These are phyloP conservation scores for Odontothrips loti DNA, from an alignment of 2,888 invertebrate species.

Conservation along the genomic window DNA sequence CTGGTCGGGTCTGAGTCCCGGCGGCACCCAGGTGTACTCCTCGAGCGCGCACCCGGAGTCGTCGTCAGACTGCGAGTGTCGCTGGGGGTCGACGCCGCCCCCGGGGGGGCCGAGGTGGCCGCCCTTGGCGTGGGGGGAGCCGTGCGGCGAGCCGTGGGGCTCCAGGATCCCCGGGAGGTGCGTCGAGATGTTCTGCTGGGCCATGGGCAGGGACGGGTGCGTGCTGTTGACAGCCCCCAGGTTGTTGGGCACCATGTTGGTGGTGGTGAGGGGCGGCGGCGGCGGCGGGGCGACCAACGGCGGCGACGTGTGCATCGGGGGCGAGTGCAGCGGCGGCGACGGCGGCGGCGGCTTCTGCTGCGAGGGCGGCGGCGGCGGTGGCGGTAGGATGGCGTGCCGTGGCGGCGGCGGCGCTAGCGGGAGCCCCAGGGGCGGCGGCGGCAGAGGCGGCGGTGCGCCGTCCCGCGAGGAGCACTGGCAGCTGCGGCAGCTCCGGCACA, in stretches of 20 bases:
- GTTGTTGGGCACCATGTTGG: slow-evolving; percentile 27
- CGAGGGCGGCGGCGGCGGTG: not conserved
- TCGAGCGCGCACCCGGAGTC: slow-evolving; percentile 97
- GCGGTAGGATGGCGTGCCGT: not conserved
- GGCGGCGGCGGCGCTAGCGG: not conserved
- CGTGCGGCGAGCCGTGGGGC: slow-evolving; percentile 45
- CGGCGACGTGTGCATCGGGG: slow-evolving; percentile 45
- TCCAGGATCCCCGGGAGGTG: slow-evolving; percentile 44
- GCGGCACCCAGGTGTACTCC: slow-evolving; percentile 98
- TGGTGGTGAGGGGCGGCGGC: slow-evolving; percentile 30
- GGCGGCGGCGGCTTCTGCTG: not conserved
- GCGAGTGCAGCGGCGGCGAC: slow-evolving; percentile 39
- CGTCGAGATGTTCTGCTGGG: slow-evolving; percentile 30
- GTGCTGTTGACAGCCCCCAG: not conserved
- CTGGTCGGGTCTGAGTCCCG: slow-evolving; percentile 93
- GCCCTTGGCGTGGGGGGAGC: slow-evolving; percentile 48
- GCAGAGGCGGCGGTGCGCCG: slow-evolving; percentile 3
- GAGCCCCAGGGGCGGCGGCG: not conserved
- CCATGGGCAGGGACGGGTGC: slow-evolving; percentile 40
- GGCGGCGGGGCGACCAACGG: slow-evolving; percentile 47
- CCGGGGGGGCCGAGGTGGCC: slow-evolving; percentile 47
- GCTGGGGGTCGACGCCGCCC: slow-evolving; percentile 62
- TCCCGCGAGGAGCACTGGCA: slow-evolving; percentile 64
- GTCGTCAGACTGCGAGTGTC: slow-evolving; percentile 91
- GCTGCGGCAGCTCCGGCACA: slow-evolving; percentile 80